Base-by-base conservation (phyloP, 2,888 invertebrate genomes). In the Cerceris rybyensis region DNA sequence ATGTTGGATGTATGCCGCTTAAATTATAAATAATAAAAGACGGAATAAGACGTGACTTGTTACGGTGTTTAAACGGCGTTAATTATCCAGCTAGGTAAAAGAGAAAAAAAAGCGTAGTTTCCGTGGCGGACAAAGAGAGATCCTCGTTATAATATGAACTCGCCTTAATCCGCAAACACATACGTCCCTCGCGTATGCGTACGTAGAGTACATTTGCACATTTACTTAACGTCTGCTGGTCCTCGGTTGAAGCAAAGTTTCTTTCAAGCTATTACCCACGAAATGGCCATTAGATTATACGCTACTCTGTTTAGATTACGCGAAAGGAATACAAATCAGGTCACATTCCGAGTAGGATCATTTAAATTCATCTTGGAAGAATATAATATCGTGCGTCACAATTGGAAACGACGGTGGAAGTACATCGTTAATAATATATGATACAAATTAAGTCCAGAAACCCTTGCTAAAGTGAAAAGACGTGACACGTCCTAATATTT, bases 191-290 rank as follows among this genome's bases (percentile, higher is more conserved):
- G 17, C 52, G 52, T 52, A 28, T 17, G 63, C 28, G 39, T 28
- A 50, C 64, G 52, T 7, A 50, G 50, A 13, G 64, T 60, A 64
- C 71, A 65, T 68, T 78, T 69, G 41, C 66, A 63, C 61, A 70
- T 69, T 72, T 61, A 55, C 64, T 72, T 55, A 60, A 66, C 58
- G 72, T 41, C 55, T 17, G 7, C 13, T 61, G 46, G 60, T 39
- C 17, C 74, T 65, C 46, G 52, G 58, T 67, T 55, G 64, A 60
- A 63, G 55, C 49, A 46, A 65, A 52, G 46, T 72, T 76, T 69
- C 80, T 72, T 76, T 75, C 75, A 49, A 72, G 69, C 79, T 72
- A 75, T 80, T 72, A 72, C 58, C 63, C 52, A 43, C 55, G 28
- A 67, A 70, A 67, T 63, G 69, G 65, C 54, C 54, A 63, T 66